Percentiles rank a stretch among this genome's conserved stretches.
phyloP scores from a whole-genome alignment of 1,140 invertebrate genomes.

The Octopus bimaculoides region DNA sequence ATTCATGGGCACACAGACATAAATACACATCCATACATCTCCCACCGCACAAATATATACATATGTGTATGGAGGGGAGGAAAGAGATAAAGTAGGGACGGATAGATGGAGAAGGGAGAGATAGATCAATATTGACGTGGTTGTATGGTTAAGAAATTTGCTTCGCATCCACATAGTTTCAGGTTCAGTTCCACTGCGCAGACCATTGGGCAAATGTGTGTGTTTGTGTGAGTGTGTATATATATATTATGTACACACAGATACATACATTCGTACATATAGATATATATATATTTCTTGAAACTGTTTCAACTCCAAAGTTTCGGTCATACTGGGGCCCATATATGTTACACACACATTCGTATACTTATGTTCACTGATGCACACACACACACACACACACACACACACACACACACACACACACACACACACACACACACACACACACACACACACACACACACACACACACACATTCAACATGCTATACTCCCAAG shows the following conservation, averaged over 20 bases:
- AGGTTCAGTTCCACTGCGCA: no score
- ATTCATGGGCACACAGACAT: neutral
- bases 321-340: no score
- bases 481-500: neutral
- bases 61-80: neutral
- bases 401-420: neutral
- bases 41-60: neutral
- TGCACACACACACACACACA: neutral
- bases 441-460: neutral
- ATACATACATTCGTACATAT: neutral
- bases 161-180: no score
- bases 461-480: neutral
- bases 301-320: neutral
- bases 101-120: no score
- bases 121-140: no score
- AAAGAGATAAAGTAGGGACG: no score
- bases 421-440: neutral
- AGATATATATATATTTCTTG: neutral
- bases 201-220: no score
- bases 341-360: no score
- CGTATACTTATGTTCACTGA: neutral
- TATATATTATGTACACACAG: neutral
- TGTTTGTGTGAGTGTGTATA: neutral
- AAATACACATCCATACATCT: neutral
- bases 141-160: no score